Conservation (phyloP, 2,797 vertebrate species). For the Microctenopoma steveboyesi region DNA sequence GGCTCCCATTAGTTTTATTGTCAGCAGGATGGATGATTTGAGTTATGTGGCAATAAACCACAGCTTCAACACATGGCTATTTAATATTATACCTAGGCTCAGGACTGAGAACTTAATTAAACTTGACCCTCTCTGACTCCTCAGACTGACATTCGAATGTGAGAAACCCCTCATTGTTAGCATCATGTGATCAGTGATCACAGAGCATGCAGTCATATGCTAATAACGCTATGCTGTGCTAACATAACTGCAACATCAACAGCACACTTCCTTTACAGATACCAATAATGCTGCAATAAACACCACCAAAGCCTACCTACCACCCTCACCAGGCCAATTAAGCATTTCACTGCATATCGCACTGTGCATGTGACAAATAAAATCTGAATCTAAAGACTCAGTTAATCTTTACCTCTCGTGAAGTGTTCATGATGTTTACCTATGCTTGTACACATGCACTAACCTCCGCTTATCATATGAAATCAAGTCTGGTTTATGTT, state of each 20-base stretch:
- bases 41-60: conserved; percentile 40
- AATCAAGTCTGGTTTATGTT: conserved; percentile 25
- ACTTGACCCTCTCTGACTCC: conserved; percentile 27
- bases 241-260: conserved; percentile 13
- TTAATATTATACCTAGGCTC: conserved; percentile 46
- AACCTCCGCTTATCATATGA: conserved; percentile 13
- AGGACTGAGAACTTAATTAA: conserved; percentile 47
- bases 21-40: conserved; percentile 22
- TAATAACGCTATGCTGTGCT: conserved; percentile 12
- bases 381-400: background rate
- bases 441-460: conserved; percentile 2
- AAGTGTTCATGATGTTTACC: conserved; percentile 7
- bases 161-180: conserved; percentile 10
- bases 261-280: conserved; percentile 33
- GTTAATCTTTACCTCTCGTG: background rate
- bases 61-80: conserved; percentile 32
- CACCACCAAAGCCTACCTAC: conserved; percentile 4
- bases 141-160: conserved; percentile 33
- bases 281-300: conserved; percentile 14
- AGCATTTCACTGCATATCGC: too few species aligned
- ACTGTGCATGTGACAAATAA: too few species aligned
- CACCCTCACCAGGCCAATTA: conserved; percentile 18
- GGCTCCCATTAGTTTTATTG: conserved; percentile 24
- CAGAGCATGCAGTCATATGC: conserved; percentile 13
- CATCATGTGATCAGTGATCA: conserved; percentile 14